Conservation (phyloP, 2,113 vertebrate genomes). For the Otocyon megalotis region DNA sequence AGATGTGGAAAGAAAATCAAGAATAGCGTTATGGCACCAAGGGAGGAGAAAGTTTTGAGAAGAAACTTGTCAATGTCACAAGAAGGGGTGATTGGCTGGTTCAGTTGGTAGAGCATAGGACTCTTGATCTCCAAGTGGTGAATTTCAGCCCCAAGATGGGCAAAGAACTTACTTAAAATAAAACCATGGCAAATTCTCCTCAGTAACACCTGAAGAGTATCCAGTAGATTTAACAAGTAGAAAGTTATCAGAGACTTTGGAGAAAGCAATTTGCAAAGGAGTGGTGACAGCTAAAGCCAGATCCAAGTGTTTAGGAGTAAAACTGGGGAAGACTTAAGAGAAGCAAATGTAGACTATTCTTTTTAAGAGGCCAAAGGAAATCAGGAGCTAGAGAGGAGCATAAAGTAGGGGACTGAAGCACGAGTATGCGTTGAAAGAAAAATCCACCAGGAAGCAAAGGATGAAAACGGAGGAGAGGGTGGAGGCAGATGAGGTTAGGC, state of each 20-base stretch:
- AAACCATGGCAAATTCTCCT: background rate
- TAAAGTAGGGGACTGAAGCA: background rate
- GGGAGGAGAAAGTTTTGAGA: background rate
- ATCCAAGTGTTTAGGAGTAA: background rate
- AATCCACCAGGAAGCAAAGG: background rate
- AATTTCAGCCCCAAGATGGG: background rate
- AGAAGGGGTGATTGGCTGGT: background rate
- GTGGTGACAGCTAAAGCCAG: background rate
- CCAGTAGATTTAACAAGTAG: background rate
- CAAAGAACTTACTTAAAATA: background rate
- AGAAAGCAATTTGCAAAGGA: background rate
- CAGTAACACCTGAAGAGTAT: background rate
- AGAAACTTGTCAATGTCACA: background rate
- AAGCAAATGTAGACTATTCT: background rate
- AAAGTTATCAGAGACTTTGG: background rate
- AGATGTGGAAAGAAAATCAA: background rate
- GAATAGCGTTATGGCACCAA: background rate
- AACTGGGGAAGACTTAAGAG: background rate
- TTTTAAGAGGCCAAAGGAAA: background rate
- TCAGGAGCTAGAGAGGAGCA: background rate
- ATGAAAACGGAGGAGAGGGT: background rate
- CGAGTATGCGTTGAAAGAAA: background rate
- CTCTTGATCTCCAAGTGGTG: background rate
- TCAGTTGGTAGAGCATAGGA: background rate
- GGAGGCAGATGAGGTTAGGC: background rate